Evolutionary conservation across 2,113 vertebrate genomes (phyloP), one percentile per base, ranked within the genome.

Genomic region (Coreoperca whiteheadi): DNA sequence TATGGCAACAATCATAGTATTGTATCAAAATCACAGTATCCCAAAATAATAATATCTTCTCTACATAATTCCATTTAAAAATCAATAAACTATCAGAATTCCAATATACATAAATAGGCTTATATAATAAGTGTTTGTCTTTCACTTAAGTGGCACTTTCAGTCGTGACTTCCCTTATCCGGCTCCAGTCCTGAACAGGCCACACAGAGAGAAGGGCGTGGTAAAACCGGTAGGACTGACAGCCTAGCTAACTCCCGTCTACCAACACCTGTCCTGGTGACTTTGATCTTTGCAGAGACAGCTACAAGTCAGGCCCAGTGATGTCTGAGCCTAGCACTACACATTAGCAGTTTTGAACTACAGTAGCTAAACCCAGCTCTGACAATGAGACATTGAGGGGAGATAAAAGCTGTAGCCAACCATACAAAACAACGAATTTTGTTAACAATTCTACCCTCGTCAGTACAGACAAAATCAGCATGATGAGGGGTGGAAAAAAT

Each of bases 191-290:
- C 79, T 67, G 41, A 4, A 71, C 54, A 32, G 91, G 84, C 90
- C 91, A 91, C 90, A 93, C 89, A 92, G 82, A 72, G 51, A 86
- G 92, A 59, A 51, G 69, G 92, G 89, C 4, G 87, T 77, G 88
- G 82, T 63, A 1, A 60, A 61, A 48, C 43, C 23, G 14, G 23
- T 20, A 18, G 84, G 89, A 90, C 56, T 85, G 92, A 87, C 90
- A 82, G 77, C 32, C 18, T 8, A 30, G 32, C 82, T 60, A 63
- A 78, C 74, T 75, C 84, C 75, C 67, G 23, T 85, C 74, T 63
- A 39, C 82, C 81, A 54, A 66, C 92, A 92, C 89, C 91, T 93
- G 89, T 83, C 59, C 81, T 10, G 34, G 61, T 56, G 60, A 37
- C 91, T 94, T 92, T 93, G 83, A 91, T 91, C 87, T 74, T 34